phyloP scores from a whole-genome alignment of 1,140 invertebrate species.

The Dysdera silvatica region DNA sequence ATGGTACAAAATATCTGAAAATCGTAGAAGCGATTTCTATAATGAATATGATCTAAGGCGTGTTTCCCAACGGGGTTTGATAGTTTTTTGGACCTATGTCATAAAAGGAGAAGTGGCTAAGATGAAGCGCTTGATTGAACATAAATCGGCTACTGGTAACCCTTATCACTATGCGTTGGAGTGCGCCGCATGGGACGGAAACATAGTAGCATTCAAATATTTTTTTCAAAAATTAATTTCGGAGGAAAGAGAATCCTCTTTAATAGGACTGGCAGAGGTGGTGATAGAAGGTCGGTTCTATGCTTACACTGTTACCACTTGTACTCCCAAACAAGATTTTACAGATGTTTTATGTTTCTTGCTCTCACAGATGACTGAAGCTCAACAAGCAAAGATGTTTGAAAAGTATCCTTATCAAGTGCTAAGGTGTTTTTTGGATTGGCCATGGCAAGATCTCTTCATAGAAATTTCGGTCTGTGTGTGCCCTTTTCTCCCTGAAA shows the following conservation, averaged over 20 bases:
- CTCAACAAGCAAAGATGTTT: constrained; percentile 14
- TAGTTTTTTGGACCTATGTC: not conserved
- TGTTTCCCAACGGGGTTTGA: not conserved
- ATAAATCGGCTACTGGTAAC: not conserved
- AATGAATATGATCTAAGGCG: not conserved
- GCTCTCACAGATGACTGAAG: constrained; percentile 15
- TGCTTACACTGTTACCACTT: not conserved
- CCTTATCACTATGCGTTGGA: constrained; percentile 3
- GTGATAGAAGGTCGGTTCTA: constrained; percentile 3
- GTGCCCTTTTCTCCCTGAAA: constrained; percentile 15
- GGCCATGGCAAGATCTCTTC: constrained; percentile 16
- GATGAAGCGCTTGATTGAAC: not conserved
- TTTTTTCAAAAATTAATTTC: constrained; percentile 3
- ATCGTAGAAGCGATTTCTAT: not conserved
- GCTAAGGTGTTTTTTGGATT: constrained; percentile 13
- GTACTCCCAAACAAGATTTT: constrained; percentile 13
- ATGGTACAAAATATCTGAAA: not conserved
- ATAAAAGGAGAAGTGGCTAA: not conserved
- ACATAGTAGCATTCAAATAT: constrained; percentile 6
- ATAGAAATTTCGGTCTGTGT: constrained; percentile 16
- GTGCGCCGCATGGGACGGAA: constrained; percentile 6
- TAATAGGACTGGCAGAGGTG: constrained; percentile 8
- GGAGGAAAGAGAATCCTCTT: not conserved
- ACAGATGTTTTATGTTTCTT: constrained; percentile 20
- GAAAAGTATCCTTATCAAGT: constrained; percentile 11